Evolutionary conservation across 2,797 vertebrate species (phyloP), one percentile per base, ranked within the genome.

Genomic region (Poeciliopsis gracilis): DNA sequence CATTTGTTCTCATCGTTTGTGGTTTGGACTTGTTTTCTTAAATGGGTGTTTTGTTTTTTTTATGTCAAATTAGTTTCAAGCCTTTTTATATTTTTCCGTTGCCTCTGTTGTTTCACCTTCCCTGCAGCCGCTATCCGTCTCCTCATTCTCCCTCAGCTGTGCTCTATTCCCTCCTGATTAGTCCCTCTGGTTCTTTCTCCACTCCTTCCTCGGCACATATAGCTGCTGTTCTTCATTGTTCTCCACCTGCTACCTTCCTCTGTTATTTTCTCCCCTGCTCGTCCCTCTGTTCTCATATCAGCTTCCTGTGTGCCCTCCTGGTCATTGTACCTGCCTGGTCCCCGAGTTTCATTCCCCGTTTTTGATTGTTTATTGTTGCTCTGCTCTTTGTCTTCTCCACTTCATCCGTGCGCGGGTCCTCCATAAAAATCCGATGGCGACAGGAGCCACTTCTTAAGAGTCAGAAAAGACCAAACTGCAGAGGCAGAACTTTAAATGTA

Each of bases 371-470:
- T n/a, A 55, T 55, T n/a, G 25, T 25, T 55, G 23, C 25, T 55
- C 10, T 55, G 51, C 51, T 23, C 20, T 9, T 51, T 51, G 20
- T 51, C 49, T 23, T 51, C 25, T 55, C 51, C 10, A n/a, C 23
- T 55, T n/a, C 25, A n/a, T n/a, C 51, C 25, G 51, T 23, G 49
- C 18, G 5, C 15, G 1, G 15, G 15, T 47, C 46, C 47, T 23
- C 49, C 51, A 4, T n/a, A 53, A 53, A 53, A 53, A 53, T 8
- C 51, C 9, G 11, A 11, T 10, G 10, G 25, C n/a, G 9, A 55
- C 23, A 55, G 23, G 25, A 25, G 73, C 43, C 69, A 57, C 13
- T 77, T 80, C 51, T 77, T 2, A 47, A 47, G 69, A 77, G 4
- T 36, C 11, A 61, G 28, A 61, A 33, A 28, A 78, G 12, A 47